Conservation (phyloP, 1,140 invertebrate genomes). For the Drosophila ficusphila region DNA sequence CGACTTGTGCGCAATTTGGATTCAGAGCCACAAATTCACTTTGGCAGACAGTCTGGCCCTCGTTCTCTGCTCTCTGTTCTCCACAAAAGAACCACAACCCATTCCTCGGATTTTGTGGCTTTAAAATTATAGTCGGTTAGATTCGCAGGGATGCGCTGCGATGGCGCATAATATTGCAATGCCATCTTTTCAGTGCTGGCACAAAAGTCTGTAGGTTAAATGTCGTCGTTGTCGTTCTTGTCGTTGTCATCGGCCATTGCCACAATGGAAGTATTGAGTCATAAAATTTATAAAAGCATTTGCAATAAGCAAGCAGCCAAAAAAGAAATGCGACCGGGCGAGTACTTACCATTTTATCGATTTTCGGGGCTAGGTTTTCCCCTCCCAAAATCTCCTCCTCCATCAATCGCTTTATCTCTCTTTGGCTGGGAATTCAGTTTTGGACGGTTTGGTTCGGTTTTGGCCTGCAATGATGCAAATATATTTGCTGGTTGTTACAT, state of each 20-base stretch:
- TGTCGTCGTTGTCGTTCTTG: conserved; percentile 47
- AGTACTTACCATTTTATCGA: conserved; percentile 81
- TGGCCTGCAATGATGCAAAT: conserved; percentile 65
- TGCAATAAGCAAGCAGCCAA: conserved; percentile 67
- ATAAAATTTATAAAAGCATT: conserved; percentile 81
- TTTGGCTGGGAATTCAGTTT: background rate
- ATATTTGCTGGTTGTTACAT: conserved; percentile 56
- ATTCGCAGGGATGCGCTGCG: conserved; percentile 45
- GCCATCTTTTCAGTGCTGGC: conserved; percentile 36
- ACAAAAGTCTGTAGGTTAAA: conserved; percentile 67
- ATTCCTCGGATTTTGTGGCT: conserved; percentile 55
- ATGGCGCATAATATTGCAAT: conserved; percentile 56
- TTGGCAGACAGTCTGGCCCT: conserved; percentile 30
- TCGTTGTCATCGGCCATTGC: conserved; percentile 37
- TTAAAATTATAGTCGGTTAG: conserved; percentile 77
- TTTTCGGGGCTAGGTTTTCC: conserved; percentile 53
- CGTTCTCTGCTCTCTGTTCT: background rate
- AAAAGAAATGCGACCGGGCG: conserved; percentile 34
- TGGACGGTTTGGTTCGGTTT: conserved; percentile 13
- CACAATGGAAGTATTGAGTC: conserved; percentile 72
- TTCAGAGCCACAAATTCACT: conserved; percentile 62
- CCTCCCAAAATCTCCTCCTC: conserved; percentile 10
- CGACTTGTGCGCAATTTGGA: conserved; percentile 67
- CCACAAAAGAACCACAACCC: conserved; percentile 12
- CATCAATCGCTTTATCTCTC: conserved; percentile 3